These are phyloP conservation scores for Hemibagrus wyckioides DNA, from an alignment of 2,113 vertebrate species.

Conservation along the genomic window DNA sequence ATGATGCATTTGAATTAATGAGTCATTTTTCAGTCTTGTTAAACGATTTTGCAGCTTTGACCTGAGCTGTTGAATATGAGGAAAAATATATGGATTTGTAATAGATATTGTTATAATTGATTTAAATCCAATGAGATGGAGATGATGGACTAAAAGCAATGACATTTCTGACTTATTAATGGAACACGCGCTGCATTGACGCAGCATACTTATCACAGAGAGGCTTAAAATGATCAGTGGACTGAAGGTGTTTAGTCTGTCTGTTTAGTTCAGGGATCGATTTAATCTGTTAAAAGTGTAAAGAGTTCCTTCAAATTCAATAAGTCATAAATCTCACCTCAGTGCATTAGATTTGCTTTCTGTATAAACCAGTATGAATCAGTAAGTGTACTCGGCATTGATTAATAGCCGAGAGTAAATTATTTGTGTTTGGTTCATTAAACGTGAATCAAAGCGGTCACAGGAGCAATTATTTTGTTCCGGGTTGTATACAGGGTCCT, in stretches of 20 bases:
- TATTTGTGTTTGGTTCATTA: constrained; percentile 31
- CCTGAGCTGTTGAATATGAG: not conserved
- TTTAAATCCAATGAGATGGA: not conserved
- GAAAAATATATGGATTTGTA: not conserved
- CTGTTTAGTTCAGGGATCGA: too few relatives aligned
- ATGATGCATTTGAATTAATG: not conserved
- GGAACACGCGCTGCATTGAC: not conserved
- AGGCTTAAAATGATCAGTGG: not conserved
- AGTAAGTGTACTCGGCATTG: not conserved
- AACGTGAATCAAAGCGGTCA: constrained; percentile 1
- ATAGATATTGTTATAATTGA: not conserved
- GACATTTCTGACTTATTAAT: not conserved
- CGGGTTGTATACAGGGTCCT: constrained; percentile 14
- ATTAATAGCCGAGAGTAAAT: not conserved
- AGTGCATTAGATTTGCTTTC: not conserved
- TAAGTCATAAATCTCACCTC: not conserved
- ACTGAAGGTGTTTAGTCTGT: not conserved
- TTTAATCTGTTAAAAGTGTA: not conserved
- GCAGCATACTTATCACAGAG: not conserved
- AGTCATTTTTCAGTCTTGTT: not conserved
- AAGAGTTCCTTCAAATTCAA: not conserved
- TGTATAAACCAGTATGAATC: not conserved
- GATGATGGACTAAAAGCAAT: not conserved
- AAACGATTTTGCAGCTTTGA: not conserved
- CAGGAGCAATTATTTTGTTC: constrained; percentile 27